Evolutionary conservation across 2,113 vertebrate species (phyloP), one percentile per base, ranked within the genome.

Genomic region (Nicator chloris): DNA sequence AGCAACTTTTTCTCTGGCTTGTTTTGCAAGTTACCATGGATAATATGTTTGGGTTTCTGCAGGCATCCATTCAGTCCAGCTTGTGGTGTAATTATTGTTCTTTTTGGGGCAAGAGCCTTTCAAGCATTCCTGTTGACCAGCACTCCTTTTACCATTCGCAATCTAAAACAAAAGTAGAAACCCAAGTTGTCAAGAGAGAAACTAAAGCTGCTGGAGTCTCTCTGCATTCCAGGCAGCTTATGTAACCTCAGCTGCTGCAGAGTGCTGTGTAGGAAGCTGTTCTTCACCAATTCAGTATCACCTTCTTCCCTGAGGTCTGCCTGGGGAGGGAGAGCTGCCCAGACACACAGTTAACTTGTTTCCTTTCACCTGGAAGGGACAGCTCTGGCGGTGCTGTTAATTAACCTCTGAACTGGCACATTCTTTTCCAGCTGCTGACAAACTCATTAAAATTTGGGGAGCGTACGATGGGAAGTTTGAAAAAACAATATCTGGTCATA

Each of bases 401-500:
- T 53, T 88, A 10, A 77, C 59, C 30, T 76, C 69, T 70, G 73
- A 86, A 86, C 50, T 82, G 82, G 31, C 26, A 39, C 39, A 2
- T 54, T 96, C 50, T 92, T 86, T 92, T 72, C 96, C 94, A 99
- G 99, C 99, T 94, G 99, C 99, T 90, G 99, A 99, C 96, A 99
- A 99, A 95, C 98, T 99, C 91, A 99, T 99, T 95, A 99, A 99
- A 97, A 99, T 99, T 75, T 99, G 99, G 99, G 99, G 99, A 37
- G 99, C 99, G 0, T 99, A 99, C 5, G 99, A 99, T 22, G 99
- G 99, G 65, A 99, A 99, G 91, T 99, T 99, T 97, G 99, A 99
- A 96, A 99, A 99, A 97, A 99, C 99, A 70, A 98, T 99, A 96
- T 99, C 99, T 37, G 99, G 99, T 78, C 99, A 99, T 97, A 99